Base-by-base conservation (phyloP, 2,888 invertebrate species). In the Xestia c-nigrum region DNA sequence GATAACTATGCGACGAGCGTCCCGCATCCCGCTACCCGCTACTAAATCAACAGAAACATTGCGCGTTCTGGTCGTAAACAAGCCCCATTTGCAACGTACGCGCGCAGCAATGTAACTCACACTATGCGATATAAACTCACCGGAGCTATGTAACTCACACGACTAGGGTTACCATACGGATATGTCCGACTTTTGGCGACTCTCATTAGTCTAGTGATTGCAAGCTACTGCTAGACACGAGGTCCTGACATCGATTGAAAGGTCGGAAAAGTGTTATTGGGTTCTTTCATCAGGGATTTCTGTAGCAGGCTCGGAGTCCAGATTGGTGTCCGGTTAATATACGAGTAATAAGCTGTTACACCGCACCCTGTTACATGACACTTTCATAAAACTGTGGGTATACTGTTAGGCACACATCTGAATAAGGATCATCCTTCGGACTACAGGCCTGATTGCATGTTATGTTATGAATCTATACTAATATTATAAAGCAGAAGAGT, bases 61-160 rank as follows among this genome's bases (percentile, higher is more conserved):
- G 84, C 84, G 79, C 66, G 73, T 76, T 83, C 68, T 55, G 72
- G 84, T 88, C 88, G 87, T 89, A 88, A 89, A 89, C 83, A 85
- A 83, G 80, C 52, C 46, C 85, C 82, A 88, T 88, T 88, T 82
- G 84, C 81, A 80, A 76, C 67, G 57, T 59, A 76, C 80, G 43
- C 67, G 75, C 73, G 71, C 88, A 83, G 85, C 87, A 82, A 80
- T 89, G 84, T 89, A 87, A 78, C 72, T 78, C 68, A 76, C 77
- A 76, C 79, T 78, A 66, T 64, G 76, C 83, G 76, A 80, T 81
- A 81, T 86, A 85, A 85, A 88, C 64, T 64, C n/a, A 43, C 43
- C 43, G 43, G 21, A n/a, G 12, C 43, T 21, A 64, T 9, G 64
- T 64, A n/a, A 64, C 43, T 64, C n/a, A 9, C 43, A 43, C 9